Evolutionary conservation across 2,888 invertebrate genomes (phyloP).

Genomic region (Helleia helle): DNA sequence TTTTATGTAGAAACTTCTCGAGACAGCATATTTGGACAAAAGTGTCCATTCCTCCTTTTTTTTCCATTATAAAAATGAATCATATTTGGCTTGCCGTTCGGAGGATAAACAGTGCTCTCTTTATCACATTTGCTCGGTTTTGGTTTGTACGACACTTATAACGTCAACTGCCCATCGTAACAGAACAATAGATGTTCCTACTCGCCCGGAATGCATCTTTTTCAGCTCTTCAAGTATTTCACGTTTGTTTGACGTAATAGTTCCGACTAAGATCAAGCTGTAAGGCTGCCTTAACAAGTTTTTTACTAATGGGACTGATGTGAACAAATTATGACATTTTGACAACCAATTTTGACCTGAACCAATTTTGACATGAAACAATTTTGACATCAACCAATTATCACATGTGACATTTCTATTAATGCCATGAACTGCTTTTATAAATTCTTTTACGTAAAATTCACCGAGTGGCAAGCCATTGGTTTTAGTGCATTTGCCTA

Average conservation of each 20-base stretch:
- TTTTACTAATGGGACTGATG: constrained; percentile 27
- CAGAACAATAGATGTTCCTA: constrained; percentile 27
- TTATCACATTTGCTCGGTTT: constrained; percentile 25
- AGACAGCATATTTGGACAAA: too few species aligned
- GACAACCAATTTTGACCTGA: too few species aligned
- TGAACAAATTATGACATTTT: too few species aligned
- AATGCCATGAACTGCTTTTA: constrained; percentile 12
- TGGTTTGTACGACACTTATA: constrained; percentile 28
- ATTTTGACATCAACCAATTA: too few species aligned
- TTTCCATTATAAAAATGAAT: constrained; percentile 23
- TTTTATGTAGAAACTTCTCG: neutral
- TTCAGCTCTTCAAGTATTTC: constrained; percentile 30
- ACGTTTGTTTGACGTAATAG: constrained; percentile 29
- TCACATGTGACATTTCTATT: constrained; percentile 20
- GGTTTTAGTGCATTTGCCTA: constrained; percentile 7
- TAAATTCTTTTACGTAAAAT: constrained; percentile 13
- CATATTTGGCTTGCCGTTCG: constrained; percentile 17
- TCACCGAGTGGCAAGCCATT: constrained; percentile 5
- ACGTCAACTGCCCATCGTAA: constrained; percentile 25
- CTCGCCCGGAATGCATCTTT: constrained; percentile 19
- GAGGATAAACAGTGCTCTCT: constrained; percentile 20
- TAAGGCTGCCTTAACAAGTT: constrained; percentile 25
- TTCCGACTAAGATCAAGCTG: constrained; percentile 28
- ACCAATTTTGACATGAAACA: too few species aligned
- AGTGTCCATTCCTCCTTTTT: constrained; percentile 23